Evolutionary conservation across 2,797 vertebrate genomes (phyloP).

Genomic region (Spondyliosoma cantharus): DNA sequence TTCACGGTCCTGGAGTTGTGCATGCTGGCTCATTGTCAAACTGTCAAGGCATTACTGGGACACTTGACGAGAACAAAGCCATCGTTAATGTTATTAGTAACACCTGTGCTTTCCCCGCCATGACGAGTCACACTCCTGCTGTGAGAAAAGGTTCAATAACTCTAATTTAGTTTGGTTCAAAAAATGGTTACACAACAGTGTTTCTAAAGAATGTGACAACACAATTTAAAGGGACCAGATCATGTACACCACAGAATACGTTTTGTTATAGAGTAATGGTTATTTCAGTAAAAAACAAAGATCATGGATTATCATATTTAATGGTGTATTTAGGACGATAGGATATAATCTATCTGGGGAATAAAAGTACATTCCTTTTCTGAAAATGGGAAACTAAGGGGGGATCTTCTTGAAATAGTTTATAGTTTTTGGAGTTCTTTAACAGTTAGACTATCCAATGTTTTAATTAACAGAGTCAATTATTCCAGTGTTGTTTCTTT

Average conservation of each 20-base stretch:
- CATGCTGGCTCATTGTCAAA: not conserved
- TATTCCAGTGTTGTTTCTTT: slow-evolving; percentile 7
- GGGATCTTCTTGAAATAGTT: not conserved
- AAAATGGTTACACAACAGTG: not conserved
- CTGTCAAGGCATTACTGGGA: not conserved
- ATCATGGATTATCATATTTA: not conserved
- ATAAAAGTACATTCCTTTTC: slow-evolving; percentile 8
- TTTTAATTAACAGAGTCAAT: slow-evolving; percentile 2
- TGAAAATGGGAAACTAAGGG: not conserved
- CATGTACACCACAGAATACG: not conserved
- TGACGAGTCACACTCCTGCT: not conserved
- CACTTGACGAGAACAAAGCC: not conserved
- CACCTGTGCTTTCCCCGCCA: not conserved
- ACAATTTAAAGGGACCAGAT: not conserved
- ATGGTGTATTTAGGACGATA: not conserved
- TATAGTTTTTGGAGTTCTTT: not conserved
- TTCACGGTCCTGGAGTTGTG: not conserved
- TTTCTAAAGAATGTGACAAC: not conserved
- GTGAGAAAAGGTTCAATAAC: not conserved
- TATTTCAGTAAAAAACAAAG: not conserved
- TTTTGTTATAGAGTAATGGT: not conserved
- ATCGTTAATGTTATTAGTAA: not conserved
- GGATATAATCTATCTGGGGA: not conserved
- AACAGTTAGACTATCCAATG: not conserved
- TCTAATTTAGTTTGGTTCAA: not conserved